Evolutionary conservation across 2,888 invertebrate species (phyloP).

Genomic region (Ormyrus pomaceus): DNA sequence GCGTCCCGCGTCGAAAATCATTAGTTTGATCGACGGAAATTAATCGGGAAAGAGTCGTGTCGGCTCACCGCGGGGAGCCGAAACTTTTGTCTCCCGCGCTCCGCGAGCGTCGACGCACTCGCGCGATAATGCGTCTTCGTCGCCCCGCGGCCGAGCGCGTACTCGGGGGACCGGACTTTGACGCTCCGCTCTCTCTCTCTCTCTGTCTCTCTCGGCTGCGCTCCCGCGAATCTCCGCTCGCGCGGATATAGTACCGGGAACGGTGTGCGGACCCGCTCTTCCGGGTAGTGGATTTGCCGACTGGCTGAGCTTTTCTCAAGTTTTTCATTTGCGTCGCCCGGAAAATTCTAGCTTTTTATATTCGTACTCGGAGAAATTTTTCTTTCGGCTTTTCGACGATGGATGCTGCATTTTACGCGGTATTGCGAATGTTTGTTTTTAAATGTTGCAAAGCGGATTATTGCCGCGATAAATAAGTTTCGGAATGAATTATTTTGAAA

Average conservation of each 20-base stretch:
- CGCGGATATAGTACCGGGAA: neutral
- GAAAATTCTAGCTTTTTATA: too few species aligned
- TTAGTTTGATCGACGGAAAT: constrained; percentile 52
- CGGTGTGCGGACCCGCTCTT: neutral
- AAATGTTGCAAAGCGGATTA: too few species aligned
- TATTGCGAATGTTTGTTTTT: too few species aligned
- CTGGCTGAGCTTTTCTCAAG: neutral
- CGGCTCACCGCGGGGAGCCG: constrained; percentile 1
- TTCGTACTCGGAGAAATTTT: too few species aligned
- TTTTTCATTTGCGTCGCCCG: neutral
- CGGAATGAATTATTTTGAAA: too few species aligned
- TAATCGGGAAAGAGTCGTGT: constrained; percentile 36
- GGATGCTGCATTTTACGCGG: too few species aligned
- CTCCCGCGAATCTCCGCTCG: neutral
- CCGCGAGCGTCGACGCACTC: neutral
- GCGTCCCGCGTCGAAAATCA: constrained; percentile 36
- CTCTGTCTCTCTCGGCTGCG: neutral
- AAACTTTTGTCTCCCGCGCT: constrained; percentile 25
- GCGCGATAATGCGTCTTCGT: constrained; percentile 33
- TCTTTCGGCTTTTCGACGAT: too few species aligned
- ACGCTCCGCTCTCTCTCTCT: neutral
- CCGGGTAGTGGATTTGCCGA: neutral
- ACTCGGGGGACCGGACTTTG: constrained; percentile 35
- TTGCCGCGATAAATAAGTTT: too few species aligned
- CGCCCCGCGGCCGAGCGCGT: neutral